Evolutionary conservation across 2,113 vertebrate species (phyloP), one percentile per base, ranked within the genome.

Genomic region (Rhinogobius similis): DNA sequence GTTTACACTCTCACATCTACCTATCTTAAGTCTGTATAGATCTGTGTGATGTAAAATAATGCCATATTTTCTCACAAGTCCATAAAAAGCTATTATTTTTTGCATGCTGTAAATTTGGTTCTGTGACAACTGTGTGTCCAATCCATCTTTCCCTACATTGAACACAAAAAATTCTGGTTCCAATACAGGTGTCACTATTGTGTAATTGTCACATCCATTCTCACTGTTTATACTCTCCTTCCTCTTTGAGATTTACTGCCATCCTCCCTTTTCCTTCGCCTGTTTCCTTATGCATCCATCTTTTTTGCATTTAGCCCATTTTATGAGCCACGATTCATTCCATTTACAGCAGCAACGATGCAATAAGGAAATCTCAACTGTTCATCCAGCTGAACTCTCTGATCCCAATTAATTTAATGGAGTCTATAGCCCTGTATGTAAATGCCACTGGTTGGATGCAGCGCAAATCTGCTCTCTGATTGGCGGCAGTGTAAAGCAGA

Each of bases 391-490:
- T 61, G 27, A 61, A 61, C 58, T 61, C 29, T 20, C 20, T 63
- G 62, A 63, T 63, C 62, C 48, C n/a, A 58, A 72, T 44, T 44
- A 16, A 41, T 32, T 10, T n/a, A 59, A 68, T 21, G 29, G 32
- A 58, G 55, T 16, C 23, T 29, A 4, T 23, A 18, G 41, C 13
- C 53, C 48, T 79, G 23, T 59, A 23, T 24, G 50, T 29, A 73
- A 52, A n/a, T n/a, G 39, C 6, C 55, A 53, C 63, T 62, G 78
- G 65, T 84, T 86, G 79, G 79, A 52, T 68, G 38, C 21, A 64
- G 38, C 32, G 39, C 73, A 70, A 66, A 68, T 74, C 55, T 71
- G 32, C 63, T 67, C 7, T 29, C 71, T 76, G 74, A 89, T 85
- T 86, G 80, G 88, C 48, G 21, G 23, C 13, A 9, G 55, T 18